A percentile compares a stretch with the other conserved stretches of the same genome.
These are phyloP conservation scores for Dendrolimus pini DNA, from an alignment of 2,888 invertebrate species.

Conservation along the genomic window DNA sequence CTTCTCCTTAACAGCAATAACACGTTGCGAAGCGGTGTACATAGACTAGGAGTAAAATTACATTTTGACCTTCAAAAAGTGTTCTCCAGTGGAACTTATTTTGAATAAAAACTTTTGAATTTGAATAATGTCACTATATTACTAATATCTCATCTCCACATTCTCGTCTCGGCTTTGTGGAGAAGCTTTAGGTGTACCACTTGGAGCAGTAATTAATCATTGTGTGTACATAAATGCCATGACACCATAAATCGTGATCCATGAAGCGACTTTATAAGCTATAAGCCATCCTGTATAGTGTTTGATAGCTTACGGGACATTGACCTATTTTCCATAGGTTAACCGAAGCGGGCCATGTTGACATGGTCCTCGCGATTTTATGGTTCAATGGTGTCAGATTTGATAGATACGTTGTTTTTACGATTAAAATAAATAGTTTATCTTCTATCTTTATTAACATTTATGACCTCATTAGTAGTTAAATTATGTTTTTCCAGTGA, in stretches of 20 bases:
- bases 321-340: slow-evolving; percentile 56
- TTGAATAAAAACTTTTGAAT: no score
- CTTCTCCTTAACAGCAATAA: no score
- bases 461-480: not conserved
- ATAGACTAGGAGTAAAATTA: no score
- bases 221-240: slow-evolving; percentile 41
- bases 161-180: no score
- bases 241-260: slow-evolving; percentile 57
- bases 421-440: not conserved
- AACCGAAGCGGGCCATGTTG: slow-evolving; percentile 15
- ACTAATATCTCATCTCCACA: no score
- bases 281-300: slow-evolving; percentile 24
- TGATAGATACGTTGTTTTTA: slow-evolving; percentile 5
- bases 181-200: no score
- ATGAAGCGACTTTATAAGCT: slow-evolving; percentile 46
- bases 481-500: not conserved
- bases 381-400: not conserved
- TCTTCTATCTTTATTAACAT: not conserved
- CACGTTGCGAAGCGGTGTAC: no score
- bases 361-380: slow-evolving; percentile 5
- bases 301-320: slow-evolving; percentile 40
- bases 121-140: no score
- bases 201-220: no score
- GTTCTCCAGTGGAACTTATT: no score
- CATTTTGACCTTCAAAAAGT: no score